Percentiles rank a stretch among this genome's conserved stretches.
Evolutionary conservation across 2,113 vertebrate genomes (phyloP).

Genomic region (Clarias gariepinus): DNA sequence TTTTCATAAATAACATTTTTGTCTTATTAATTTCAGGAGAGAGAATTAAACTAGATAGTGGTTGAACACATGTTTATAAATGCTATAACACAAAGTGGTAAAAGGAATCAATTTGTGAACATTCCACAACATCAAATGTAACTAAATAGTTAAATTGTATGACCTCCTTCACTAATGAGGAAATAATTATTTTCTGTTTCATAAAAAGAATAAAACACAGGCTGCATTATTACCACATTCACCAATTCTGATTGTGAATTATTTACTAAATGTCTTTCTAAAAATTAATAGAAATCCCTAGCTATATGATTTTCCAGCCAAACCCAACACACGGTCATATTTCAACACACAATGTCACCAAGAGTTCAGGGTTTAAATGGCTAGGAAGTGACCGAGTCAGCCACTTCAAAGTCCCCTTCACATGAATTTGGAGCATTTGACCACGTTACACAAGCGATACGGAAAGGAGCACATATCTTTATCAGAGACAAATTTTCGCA

Average conservation of each 20-base stretch:
- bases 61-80: background rate
- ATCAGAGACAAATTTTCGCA: background rate
- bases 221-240: background rate
- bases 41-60: background rate
- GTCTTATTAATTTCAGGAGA: background rate
- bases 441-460: background rate
- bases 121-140: background rate
- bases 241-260: background rate
- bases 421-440: constrained; percentile 7
- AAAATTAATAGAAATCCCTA: constrained; percentile 25
- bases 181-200: background rate
- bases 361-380: constrained; percentile 19
- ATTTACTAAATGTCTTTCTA: background rate
- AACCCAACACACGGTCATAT: constrained; percentile 44
- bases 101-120: background rate
- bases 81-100: background rate
- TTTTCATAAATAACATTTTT: background rate
- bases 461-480: constrained; percentile 12
- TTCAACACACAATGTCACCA: constrained; percentile 30
- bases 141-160: background rate
- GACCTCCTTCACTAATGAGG: background rate
- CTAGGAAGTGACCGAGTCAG: constrained; percentile 45
- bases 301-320: constrained; percentile 48
- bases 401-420: constrained; percentile 32
- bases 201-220: background rate